Evolutionary conservation across 2,888 invertebrate species (phyloP).

Genomic region (Lochmaea crataegi): DNA sequence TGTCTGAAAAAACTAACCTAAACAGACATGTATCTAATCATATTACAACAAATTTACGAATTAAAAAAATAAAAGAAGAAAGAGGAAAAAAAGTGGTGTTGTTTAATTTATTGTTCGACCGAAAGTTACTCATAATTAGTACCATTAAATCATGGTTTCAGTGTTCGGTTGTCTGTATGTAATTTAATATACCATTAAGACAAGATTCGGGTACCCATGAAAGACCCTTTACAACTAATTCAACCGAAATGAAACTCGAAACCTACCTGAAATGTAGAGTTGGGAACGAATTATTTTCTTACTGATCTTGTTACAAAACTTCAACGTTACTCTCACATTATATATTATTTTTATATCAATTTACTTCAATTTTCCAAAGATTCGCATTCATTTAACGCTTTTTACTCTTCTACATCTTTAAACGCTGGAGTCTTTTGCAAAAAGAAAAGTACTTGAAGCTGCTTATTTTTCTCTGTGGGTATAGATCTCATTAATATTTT

Average conservation of each 20-base stretch:
- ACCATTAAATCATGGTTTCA: constrained; percentile 55
- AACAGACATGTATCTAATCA: background rate
- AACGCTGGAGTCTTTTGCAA: too few relatives aligned
- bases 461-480: too few relatives aligned
- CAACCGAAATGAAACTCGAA: constrained; percentile 54
- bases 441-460: too few relatives aligned
- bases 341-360: too few relatives aligned
- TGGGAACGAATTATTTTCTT: constrained; percentile 6
- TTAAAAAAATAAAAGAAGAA: background rate
- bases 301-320: background rate
- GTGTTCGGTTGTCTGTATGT: constrained; percentile 51
- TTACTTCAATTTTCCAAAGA: too few relatives aligned
- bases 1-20: too few relatives aligned
- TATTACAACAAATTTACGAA: background rate
- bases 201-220: constrained; percentile 41
- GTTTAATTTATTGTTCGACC: constrained; percentile 32
- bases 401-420: too few relatives aligned
- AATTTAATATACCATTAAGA: constrained; percentile 57
- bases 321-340: background rate
- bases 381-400: too few relatives aligned
- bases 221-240: constrained; percentile 36
- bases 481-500: too few relatives aligned
- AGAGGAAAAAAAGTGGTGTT: background rate
- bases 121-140: constrained; percentile 46
- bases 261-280: constrained; percentile 54